Evolutionary conservation across 2,888 invertebrate genomes (phyloP), one percentile per base, ranked within the genome.

Genomic region (Ommatoiulus sabulosus): DNA sequence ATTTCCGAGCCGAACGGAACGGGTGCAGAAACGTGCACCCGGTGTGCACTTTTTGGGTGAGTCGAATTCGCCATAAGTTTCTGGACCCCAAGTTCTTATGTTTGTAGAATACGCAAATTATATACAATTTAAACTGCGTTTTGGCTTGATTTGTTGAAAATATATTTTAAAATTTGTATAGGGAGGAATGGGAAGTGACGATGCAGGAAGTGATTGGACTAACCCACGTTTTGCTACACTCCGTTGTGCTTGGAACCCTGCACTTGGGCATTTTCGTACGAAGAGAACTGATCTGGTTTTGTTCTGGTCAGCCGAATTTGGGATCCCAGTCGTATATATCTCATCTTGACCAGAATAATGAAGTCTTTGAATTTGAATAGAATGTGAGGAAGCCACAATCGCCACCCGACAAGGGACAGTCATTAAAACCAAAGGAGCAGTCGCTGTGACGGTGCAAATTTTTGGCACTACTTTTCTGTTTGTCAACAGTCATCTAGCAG

Each of bases 381-480:
- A 89, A 89, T 96, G 97, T 0, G 98, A 98, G 93, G 97, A 98
- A 91, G 96, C 96, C 0, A 95, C 95, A 91, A 94, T 97, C 90
- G 97, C 97, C 0, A 97, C 98, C 0, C 94, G 98, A 91, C 96
- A 97, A 0, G 97, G 97, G 0, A 96, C 97, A 8, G 97, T 97
- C 89, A 97, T 99, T 44, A 93, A 94, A 90, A 95, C 94, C 3
- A 99, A 99, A 93, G 99, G 99, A 5, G 98, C 98, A 0, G 96
- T 99, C 0, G 98, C 97, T 0, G 95, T 98, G 91, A 96, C 96
- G 4, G 97, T 99, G 91, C 96, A 96, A 90, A 93, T 99, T 4
- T 99, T 99, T 92, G 99, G 99, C 17, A 97, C 98, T 0, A 97
- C 97, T 15, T 97, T 98, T 93, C 94, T 99, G 6, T 98, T 99